Base-by-base conservation (phyloP, 2,797 vertebrate species). In the Hemitrygon akajei region DNA sequence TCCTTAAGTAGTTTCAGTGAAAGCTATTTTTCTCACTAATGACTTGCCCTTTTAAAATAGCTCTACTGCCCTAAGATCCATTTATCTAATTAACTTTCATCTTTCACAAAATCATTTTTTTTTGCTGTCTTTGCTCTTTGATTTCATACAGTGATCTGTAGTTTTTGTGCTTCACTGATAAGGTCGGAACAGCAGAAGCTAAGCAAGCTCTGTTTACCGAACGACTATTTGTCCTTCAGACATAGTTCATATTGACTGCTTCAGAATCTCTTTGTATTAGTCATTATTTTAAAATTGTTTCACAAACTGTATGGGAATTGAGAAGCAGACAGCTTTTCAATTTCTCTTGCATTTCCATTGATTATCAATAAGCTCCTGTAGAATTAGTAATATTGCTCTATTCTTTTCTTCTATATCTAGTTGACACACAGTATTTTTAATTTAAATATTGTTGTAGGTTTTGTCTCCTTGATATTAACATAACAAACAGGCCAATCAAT, bases 211-310 rank as follows among this genome's bases (percentile, higher is more conserved):
- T 91, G 92, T 95, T 95, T 97, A 95, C 95, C 96, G 96, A 95
- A 96, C 96, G 97, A 96, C 96, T 97, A 96, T 98, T 98, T 98
- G 98, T 97, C 98, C 98, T 99, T 98, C 98, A 99, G 96, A 95
- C 95, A 94, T 96, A 97, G 97, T 97, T 97, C 96, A 96, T 99
- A 99, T 99, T 97, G 98, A 99, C 98, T 97, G 96, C 94, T 96
- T 97, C 96, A 97, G 97, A 97, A 96, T 96, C 95, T 95, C 95
- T 97, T 97, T 97, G 97, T 97, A 96, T 96, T 97, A 97, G 97
- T 98, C 97, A 97, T 98, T 99, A 98, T 98, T 98, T 98, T 98
- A 97, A 98, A 98, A 99, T 98, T 98, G 98, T 99, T 98, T 98
- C 97, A 98, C 98, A 98, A 98, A 98, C 97, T 97, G 97, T 97